Base-by-base conservation (phyloP, 30 jellyfish, hydroid and myxozoan species). In the Chrysaora quinquecirrha region DNA sequence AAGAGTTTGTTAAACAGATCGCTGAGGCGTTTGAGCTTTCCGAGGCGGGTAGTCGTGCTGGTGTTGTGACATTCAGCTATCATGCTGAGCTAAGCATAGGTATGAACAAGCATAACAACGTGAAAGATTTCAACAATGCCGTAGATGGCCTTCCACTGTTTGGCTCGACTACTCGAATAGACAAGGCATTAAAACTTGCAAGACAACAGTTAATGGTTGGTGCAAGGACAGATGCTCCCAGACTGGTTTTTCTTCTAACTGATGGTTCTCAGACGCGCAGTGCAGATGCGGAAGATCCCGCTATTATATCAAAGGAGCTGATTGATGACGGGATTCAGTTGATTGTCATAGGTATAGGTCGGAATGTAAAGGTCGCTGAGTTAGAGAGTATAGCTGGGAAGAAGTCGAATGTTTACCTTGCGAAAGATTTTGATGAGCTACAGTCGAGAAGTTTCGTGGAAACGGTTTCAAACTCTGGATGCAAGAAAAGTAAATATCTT, bases 121-220 rank as follows among this genome's bases (percentile, higher is more conserved):
- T 82, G 34, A 58, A 62, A 4, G 86, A 76, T 71, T 91, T 91
- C 91, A 75, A 66, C 80, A 73, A 74, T 38, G 98, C 98, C 30
- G 97, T 91, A 16, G 96, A 91, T 64, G 31, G 62, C n/a, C 64
- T 85, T 23, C 97, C 96, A 20, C 82, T 85, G 75, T 72, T 91
- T 88, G 98, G 98, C 61, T 80, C 63, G 27, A 86, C 96, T 34
- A 91, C 98, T 1, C 65, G 98, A 64, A 91, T 91, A 48, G 98
- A 91, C 90, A 80, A 75, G 80, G 98, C 98, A 30, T 87, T 91
- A 60, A 81, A 85, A 20, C 89, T 85, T 18, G 96, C 96, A 27
- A 75, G 78, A 62, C 72, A 81, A 23, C 64, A 87, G 64, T 35
- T 91, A 75, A 64, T 91, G 72, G 78, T 30, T 3, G 98, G 98